Base-by-base conservation (phyloP, 2,113 vertebrate species). In the Aegypius monachus region DNA sequence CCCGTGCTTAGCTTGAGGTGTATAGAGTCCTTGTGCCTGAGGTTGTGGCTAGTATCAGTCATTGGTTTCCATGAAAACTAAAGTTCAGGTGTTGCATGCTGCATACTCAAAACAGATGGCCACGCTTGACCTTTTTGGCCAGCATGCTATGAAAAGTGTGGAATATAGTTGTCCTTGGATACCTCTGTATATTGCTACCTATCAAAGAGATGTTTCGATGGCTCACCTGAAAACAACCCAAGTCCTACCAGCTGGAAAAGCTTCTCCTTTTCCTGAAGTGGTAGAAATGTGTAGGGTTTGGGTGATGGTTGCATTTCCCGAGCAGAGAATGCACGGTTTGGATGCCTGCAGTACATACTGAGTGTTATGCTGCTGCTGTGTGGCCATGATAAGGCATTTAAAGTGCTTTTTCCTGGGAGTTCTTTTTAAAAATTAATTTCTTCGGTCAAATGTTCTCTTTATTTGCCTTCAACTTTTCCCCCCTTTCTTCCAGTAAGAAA, bases 341-440 rank as follows among this genome's bases (percentile, higher is more conserved):
- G 70, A 65, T 93, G 84, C 53, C 70, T 82, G 78, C 87, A 66
- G 59, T 15, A 66, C 55, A 11, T n/a, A 11, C 42, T 0, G n/a
- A 93, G 81, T 31, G 61, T 62, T 81, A 7, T 34, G 88, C 75
- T 86, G 79, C 71, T 90, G 67, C 88, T 88, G 11, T 58, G 61
- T 88, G 95, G 75, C 92, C 67, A 3, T 31, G 42, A 63, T 42
- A 42, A 92, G 68, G 75, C 88, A 83, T 80, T 88, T 88, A 59
- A 90, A 90, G 43, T 86, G 65, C 79, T 84, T 88, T 90, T 83
- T 43, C 79, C 36, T 50, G 43, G 42, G 72, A 90, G 55, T 20
- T 90, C 50, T 74, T 94, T 95, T 86, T 31, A 86, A 93, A 96
- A 93, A 91, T 50, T 20, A 8, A 66, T 86, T 85, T 90, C 10